Evolutionary conservation across 2,888 invertebrate species (phyloP).

Genomic region (Melieria crassipennis): DNA sequence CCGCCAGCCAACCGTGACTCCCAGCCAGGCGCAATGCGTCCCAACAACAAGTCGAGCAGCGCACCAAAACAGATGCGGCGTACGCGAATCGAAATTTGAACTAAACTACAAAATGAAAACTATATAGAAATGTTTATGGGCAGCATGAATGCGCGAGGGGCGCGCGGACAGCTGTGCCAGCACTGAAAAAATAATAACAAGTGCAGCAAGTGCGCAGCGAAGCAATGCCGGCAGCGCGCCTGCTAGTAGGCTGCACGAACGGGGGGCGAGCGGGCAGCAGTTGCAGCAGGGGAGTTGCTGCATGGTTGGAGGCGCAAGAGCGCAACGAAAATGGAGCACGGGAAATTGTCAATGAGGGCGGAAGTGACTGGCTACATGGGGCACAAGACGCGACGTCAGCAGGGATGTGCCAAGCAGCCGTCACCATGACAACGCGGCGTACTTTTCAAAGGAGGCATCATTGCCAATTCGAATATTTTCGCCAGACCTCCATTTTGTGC

Average conservation of each 20-base stretch:
- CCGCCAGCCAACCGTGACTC: slow-evolving; percentile 43
- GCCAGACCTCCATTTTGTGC: not conserved
- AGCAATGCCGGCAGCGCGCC: slow-evolving; percentile 19
- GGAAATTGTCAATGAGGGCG: slow-evolving; percentile 29
- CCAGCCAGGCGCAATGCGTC: slow-evolving; percentile 11
- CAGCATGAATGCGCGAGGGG: too few species aligned
- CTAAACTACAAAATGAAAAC: slow-evolving; percentile 7
- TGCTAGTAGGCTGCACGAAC: not conserved
- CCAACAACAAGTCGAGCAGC: slow-evolving; percentile 13
- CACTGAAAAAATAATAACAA: slow-evolving; percentile 6
- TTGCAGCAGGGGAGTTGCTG: not conserved
- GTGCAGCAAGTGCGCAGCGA: slow-evolving; percentile 31
- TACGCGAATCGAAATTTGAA: slow-evolving; percentile 4
- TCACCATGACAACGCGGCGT: not conserved
- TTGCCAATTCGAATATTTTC: not conserved
- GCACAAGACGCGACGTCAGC: not conserved
- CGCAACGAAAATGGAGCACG: not conserved
- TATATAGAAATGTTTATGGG: not conserved
- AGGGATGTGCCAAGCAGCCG: too few species aligned
- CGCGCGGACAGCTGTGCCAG: too few species aligned
- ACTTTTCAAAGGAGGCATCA: too few species aligned
- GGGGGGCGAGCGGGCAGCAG: not conserved
- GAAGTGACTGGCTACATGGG: slow-evolving; percentile 5
- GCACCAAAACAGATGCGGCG: not conserved
- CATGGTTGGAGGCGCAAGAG: not conserved